Evolutionary conservation across 2,888 invertebrate genomes (phyloP), one percentile per base, ranked within the genome.

Genomic region (Drosophila tanythrix): DNA sequence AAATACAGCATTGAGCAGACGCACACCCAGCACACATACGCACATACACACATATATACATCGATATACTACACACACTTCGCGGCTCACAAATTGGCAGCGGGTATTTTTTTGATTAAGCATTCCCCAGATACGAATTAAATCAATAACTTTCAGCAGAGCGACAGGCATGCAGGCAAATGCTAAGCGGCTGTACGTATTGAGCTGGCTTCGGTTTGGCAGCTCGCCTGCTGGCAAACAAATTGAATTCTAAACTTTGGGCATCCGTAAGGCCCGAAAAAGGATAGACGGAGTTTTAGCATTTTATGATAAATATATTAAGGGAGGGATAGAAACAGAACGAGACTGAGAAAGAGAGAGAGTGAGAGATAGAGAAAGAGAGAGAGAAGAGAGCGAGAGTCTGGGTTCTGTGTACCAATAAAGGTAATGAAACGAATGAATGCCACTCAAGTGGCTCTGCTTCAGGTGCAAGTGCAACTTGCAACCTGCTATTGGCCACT

Each of bases 81-180:
- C 53, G 65, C 51, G 62, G 60, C 74, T 76, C 73, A 74, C 79
- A 83, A 84, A 84, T 85, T 84, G 83, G 82, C 76, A 70, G 65
- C 65, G 79, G 66, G 70, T 75, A 69, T 74, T 81, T 75, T 88
- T 87, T 87, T 87, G 86, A 87, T 86, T 87, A 87, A 88, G 86
- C 89, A 79, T 88, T 87, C 87, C 86, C 86, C 79, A 82, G 86
- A 88, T 81, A 87, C 87, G 79, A 88, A 88, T 87, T 87, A 87
- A 87, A 87, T 87, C 86, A 87, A 87, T 88, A 87, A 87, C 76
- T 82, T 84, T 87, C 70, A 77, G 70, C 56, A 53, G 27, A 64
- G 63, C 63, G 78, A 72, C 76, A 67, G 76, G 51, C 76, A 60
- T 56, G 55, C 73, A 63, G 52, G 63, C 59, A 56, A 76, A 79